phyloP scores from a whole-genome alignment of 2,888 invertebrate genomes.

The Diarsia mendica region DNA sequence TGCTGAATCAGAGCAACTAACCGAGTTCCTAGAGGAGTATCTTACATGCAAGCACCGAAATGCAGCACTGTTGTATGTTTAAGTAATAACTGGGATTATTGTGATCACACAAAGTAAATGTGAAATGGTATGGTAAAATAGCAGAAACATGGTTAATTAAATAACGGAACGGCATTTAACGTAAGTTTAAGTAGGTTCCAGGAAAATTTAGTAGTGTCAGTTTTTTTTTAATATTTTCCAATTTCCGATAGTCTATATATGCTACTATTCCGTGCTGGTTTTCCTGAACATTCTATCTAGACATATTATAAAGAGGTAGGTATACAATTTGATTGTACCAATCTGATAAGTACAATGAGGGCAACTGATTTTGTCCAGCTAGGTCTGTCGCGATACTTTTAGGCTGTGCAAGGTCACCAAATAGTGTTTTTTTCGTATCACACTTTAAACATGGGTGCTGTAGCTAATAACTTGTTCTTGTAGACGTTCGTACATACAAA shows the following conservation, averaged over 20 bases:
- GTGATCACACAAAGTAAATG: neutral
- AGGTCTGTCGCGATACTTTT: neutral
- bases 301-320: too few species aligned
- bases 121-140: neutral
- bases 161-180: neutral
- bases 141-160: neutral
- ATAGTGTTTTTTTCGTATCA: neutral
- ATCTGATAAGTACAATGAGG: too few species aligned
- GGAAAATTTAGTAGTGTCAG: too few species aligned
- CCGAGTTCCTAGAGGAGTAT: neutral
- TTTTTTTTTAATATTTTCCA: neutral
- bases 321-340: too few species aligned
- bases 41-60: slow-evolving; percentile 10
- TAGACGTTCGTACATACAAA: neutral
- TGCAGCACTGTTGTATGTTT: neutral
- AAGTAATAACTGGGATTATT: neutral
- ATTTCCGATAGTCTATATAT: neutral
- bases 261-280: neutral
- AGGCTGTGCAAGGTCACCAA: too few species aligned
- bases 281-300: neutral
- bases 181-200: too few species aligned
- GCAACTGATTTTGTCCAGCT: neutral
- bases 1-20: slow-evolving; percentile 9
- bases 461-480: neutral
- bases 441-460: neutral